Evolutionary conservation across 1,140 invertebrate species (phyloP).

Genomic region (Temnothorax curvispinosus): DNA sequence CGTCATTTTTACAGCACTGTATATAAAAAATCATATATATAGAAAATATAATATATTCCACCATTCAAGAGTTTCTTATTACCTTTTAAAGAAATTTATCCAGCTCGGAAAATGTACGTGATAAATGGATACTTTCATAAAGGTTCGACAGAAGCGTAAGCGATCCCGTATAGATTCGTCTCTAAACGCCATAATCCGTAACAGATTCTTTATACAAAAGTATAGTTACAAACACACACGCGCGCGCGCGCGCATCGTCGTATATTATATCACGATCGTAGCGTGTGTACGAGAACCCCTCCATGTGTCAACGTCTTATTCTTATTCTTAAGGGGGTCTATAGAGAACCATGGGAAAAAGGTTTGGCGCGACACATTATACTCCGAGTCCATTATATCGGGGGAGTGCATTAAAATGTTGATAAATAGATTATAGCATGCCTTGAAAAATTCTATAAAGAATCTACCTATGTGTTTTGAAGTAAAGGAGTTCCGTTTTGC

Average conservation of each 20-base stretch:
- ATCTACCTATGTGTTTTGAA: neutral
- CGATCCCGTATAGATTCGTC: constrained; percentile 48
- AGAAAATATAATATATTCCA: neutral
- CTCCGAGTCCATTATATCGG: constrained; percentile 77
- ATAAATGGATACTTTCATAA: constrained; percentile 50
- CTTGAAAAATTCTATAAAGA: constrained; percentile 13
- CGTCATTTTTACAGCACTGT: neutral
- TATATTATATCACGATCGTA: constrained; percentile 74
- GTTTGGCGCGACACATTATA: constrained; percentile 75
- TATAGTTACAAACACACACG: constrained; percentile 46
- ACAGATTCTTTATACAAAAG: constrained; percentile 67
- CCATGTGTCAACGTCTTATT: constrained; percentile 84
- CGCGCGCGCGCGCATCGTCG: constrained; percentile 35
- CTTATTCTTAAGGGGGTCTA: constrained; percentile 78
- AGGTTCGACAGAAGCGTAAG: constrained; percentile 56
- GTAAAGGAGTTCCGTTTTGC: neutral
- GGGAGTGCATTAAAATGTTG: constrained; percentile 79
- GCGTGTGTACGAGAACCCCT: constrained; percentile 59
- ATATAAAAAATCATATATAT: neutral
- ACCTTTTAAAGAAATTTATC: constrained; percentile 26
- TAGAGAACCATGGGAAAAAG: constrained; percentile 75
- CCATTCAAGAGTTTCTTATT: constrained; percentile 21
- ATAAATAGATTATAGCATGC: constrained; percentile 78
- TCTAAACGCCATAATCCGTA: constrained; percentile 63
- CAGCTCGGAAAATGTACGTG: neutral